Percentiles rank a stretch among this genome's conserved stretches.
Conservation (phyloP, 1,140 invertebrate genomes). For the Drosophila kurseongensis region DNA sequence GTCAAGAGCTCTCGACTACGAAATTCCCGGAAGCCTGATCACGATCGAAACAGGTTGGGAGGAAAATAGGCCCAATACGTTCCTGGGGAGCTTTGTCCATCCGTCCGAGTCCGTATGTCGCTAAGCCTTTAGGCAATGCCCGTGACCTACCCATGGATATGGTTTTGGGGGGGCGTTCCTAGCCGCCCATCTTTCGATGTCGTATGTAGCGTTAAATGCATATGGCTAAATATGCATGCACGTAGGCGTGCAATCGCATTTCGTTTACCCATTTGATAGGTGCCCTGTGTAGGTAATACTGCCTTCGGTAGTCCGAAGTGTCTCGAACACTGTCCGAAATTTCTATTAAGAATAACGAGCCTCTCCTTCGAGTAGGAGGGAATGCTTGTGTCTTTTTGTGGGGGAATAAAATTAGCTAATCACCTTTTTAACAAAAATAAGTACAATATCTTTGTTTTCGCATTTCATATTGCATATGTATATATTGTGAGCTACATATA, state of each 20-base stretch:
- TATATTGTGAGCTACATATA: conserved; percentile 74
- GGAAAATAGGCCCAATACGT: no score
- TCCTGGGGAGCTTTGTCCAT: no score
- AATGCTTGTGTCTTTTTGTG: not conserved
- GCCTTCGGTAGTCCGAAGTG: conserved; percentile 26
- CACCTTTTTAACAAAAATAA: conserved; percentile 64
- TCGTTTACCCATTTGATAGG: conserved; percentile 39
- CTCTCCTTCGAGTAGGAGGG: not conserved
- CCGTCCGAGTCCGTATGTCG: no score
- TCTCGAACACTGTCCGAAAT: conserved; percentile 10
- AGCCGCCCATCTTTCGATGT: conserved; percentile 14
- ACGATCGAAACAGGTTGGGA: not conserved
- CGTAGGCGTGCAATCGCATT: not conserved
- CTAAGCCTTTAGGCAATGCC: not conserved
- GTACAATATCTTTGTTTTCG: conserved; percentile 41
- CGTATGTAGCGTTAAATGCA: conserved; percentile 23
- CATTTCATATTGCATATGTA: conserved; percentile 38
- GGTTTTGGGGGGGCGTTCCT: not conserved
- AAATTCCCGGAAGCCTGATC: not conserved
- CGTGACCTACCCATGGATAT: conserved; percentile 6
- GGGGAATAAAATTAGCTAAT: conserved; percentile 70
- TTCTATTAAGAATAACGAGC: conserved; percentile 4
- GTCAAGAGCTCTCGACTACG: not conserved
- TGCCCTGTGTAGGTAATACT: conserved; percentile 20
- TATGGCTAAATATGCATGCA: conserved; percentile 20